Evolutionary conservation across 1,140 invertebrate species (phyloP).

Genomic region (Ylistrum balloti): DNA sequence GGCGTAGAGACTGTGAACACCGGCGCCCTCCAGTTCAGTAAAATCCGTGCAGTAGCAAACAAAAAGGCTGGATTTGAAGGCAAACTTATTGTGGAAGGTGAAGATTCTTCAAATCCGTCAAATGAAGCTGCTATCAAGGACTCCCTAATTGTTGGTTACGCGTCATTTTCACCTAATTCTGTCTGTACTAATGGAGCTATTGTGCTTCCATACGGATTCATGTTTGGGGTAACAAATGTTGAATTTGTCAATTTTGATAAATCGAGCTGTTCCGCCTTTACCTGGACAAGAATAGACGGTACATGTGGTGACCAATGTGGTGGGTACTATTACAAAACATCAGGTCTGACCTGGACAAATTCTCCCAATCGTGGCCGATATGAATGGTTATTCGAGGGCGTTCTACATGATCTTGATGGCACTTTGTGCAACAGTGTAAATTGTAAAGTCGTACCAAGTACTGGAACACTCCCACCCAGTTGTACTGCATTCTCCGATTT

Average conservation of each 20-base stretch:
- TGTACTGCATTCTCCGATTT: slow-evolving; percentile 44
- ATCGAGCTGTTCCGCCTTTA: slow-evolving; percentile 59
- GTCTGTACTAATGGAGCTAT: slow-evolving; percentile 67
- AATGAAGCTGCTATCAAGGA: slow-evolving; percentile 65
- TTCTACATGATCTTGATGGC: slow-evolving; percentile 72
- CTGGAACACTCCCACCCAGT: slow-evolving; percentile 62
- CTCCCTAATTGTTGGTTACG: slow-evolving; percentile 65
- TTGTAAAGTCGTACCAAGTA: slow-evolving; percentile 62
- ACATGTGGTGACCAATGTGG: slow-evolving; percentile 65
- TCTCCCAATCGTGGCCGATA: slow-evolving; percentile 64
- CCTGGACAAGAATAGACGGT: slow-evolving; percentile 68
- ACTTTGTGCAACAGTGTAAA: slow-evolving; percentile 57
- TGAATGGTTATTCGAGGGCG: slow-evolving; percentile 72
- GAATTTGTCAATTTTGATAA: slow-evolving; percentile 72
- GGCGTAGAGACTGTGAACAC: slow-evolving; percentile 77
- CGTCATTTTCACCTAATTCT: slow-evolving; percentile 27
- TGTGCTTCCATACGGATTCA: slow-evolving; percentile 63
- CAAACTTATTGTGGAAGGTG: slow-evolving; percentile 63
- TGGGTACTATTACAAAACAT: slow-evolving; percentile 64
- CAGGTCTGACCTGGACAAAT: slow-evolving; percentile 61
- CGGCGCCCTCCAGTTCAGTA: slow-evolving; percentile 74
- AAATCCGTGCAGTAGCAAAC: slow-evolving; percentile 76
- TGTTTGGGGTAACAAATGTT: background rate
- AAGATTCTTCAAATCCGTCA: slow-evolving; percentile 50
- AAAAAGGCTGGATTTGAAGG: slow-evolving; percentile 72